A percentile compares a stretch with the other conserved stretches of the same genome.
These are phyloP conservation scores for Parasteatoda lunata DNA, from an alignment of 2,888 invertebrate species.

Conservation along the genomic window DNA sequence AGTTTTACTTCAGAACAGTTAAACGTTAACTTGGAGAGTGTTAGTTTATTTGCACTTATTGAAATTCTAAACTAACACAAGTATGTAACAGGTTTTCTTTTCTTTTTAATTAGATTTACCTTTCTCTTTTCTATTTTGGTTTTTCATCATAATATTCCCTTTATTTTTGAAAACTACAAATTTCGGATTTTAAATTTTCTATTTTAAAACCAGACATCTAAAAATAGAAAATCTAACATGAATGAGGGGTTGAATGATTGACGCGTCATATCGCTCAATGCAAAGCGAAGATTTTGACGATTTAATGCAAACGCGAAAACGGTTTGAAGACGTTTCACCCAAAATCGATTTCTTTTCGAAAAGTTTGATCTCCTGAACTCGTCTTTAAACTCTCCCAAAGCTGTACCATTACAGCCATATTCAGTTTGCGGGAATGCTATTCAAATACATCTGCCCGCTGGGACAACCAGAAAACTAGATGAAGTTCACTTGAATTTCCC, in stretches of 20 bases:
- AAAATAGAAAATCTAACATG: conserved; percentile 4
- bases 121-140: too few species aligned
- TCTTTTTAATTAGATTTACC: too few species aligned
- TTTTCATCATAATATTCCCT: too few species aligned
- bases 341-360: conserved; percentile 12
- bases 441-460: neutral
- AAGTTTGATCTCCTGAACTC: conserved; percentile 20
- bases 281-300: conserved; percentile 5
- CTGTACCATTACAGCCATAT: conserved; percentile 24
- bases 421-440: conserved; percentile 11
- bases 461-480: neutral
- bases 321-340: conserved; percentile 7
- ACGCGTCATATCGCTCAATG: conserved; percentile 15
- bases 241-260: neutral
- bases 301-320: conserved; percentile 11
- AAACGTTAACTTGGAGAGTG: too few species aligned
- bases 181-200: too few species aligned
- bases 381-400: conserved; percentile 4
- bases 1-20: too few species aligned
- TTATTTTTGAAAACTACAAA: too few species aligned
- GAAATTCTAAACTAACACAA: too few species aligned
- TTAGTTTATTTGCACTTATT: too few species aligned
- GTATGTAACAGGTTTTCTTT: too few species aligned
- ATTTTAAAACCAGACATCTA: too few species aligned
- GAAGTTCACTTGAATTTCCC: neutral